A percentile compares a stretch with the other conserved stretches of the same genome.
Conservation (phyloP, 2,113 vertebrate genomes). For the Zosterops pallidus region DNA sequence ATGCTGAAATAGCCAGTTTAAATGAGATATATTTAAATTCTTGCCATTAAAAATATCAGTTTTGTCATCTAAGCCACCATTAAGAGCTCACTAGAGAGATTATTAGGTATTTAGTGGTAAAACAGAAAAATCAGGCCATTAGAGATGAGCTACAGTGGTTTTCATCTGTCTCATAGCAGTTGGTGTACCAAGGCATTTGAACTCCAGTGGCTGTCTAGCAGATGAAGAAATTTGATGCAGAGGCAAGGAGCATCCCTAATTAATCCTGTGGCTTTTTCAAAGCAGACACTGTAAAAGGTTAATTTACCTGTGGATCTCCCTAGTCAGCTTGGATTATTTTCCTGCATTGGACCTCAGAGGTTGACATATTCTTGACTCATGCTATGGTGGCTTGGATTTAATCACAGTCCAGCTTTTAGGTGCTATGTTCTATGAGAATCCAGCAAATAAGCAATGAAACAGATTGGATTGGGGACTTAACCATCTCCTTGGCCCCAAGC, state of each 20-base stretch:
- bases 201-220: not conserved
- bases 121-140: not conserved
- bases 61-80: not conserved
- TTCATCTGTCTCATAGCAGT: not conserved
- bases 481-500: not conserved
- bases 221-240: not conserved
- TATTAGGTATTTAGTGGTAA: not conserved
- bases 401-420: not conserved
- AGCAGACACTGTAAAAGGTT: not conserved
- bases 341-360: not conserved
- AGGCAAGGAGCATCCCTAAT: not conserved
- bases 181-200: not conserved
- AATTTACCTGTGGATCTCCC: not conserved
- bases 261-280: not conserved
- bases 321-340: not conserved
- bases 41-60: not conserved
- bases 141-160: not conserved
- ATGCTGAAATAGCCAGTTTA: not conserved
- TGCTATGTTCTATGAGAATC: not conserved
- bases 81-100: not conserved
- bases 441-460: not conserved
- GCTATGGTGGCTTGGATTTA: not conserved
- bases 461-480: not conserved
- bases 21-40: not conserved
- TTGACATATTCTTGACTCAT: not conserved